Evolutionary conservation across 2,797 vertebrate genomes (phyloP).

Genomic region (Huso huso): DNA sequence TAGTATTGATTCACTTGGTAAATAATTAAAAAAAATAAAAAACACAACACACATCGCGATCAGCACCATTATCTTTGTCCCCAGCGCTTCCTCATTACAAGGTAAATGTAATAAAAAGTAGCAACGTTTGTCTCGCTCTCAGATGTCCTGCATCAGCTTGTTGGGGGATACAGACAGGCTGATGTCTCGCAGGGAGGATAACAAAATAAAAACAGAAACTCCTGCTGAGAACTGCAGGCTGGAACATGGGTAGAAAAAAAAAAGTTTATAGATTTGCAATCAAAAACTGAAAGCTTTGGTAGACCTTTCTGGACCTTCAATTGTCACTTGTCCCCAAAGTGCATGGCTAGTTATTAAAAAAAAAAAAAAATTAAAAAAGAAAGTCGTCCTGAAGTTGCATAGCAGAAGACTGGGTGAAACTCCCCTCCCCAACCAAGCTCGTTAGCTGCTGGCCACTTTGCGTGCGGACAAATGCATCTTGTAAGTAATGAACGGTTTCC

Average conservation of each 20-base stretch:
- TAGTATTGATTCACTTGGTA: constrained; percentile 73
- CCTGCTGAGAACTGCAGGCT: constrained; percentile 1
- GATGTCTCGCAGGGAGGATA: constrained; percentile 5
- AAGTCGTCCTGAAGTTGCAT: too few species aligned
- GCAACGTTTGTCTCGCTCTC: constrained; percentile 4
- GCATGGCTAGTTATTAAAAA: too few species aligned
- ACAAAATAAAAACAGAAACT: constrained; percentile 9
- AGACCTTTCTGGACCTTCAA: too few species aligned
- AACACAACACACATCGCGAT: constrained; percentile 53
- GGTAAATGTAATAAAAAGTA: constrained; percentile 20
- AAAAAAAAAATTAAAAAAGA: too few species aligned
- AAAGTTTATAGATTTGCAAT: too few species aligned
- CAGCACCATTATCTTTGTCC: constrained; percentile 73
- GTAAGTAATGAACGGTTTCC: too few species aligned
- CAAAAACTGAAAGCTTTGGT: too few species aligned
- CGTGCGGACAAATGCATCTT: too few species aligned
- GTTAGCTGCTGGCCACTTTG: too few species aligned
- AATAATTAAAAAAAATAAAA: constrained; percentile 66
- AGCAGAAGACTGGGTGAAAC: too few species aligned
- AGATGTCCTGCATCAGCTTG: constrained; percentile 14
- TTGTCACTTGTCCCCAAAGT: too few species aligned
- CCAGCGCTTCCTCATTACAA: constrained; percentile 22
- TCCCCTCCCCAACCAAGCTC: too few species aligned
- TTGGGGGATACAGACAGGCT: constrained; percentile 1
- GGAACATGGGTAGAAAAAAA: not conserved